Base-by-base conservation (phyloP, 2,113 vertebrate genomes). In the Oncorhynchus masou region DNA sequence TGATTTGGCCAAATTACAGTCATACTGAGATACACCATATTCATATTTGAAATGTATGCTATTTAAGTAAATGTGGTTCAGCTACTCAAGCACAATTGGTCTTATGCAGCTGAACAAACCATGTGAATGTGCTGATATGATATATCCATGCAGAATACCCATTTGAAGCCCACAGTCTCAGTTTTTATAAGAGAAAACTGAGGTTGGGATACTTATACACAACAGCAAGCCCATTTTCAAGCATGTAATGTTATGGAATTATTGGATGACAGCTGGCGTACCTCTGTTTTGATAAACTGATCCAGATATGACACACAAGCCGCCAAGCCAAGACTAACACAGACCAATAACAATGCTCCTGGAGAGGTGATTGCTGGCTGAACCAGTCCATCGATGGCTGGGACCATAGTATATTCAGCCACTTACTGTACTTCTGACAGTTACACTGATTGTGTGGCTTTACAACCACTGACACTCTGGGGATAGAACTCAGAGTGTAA, bases 81-180 rank as follows among this genome's bases (percentile, higher is more conserved):
- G 85, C 80, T 86, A 77, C 76, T 83, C 73, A n/a, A 76, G 51
- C 39, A 79, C 15, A 45, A 45, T 45, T 45, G 31, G 65, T 74
- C 79, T 81, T 25, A 79, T 77, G 71, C 79, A 20, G 24, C 77
- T 77, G 66, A 83, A 84, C 81, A 79, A 57, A 86, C 54, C 13
- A 57, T 57, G 20, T 15, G 20, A 57, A 57, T 57, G 54, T 57
- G 19, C 20, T 19, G 20, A 57, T 3, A 20, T 57, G 39, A 45
- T 45, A 45, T 45, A 45, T 12, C 9, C 39, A 45, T 45, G 39
- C 39, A 45, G 39, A 45, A 45, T 12, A 45, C 9, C 39, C 8
- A 45, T 45, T 45, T 45, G 39, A 45, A 45, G 39, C 39, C 39
- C 39, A 45, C 9, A 45, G 39, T 45, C 39, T 45, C 39, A 2